Conservation (phyloP, 1,140 invertebrate genomes). For the Physella acuta region DNA sequence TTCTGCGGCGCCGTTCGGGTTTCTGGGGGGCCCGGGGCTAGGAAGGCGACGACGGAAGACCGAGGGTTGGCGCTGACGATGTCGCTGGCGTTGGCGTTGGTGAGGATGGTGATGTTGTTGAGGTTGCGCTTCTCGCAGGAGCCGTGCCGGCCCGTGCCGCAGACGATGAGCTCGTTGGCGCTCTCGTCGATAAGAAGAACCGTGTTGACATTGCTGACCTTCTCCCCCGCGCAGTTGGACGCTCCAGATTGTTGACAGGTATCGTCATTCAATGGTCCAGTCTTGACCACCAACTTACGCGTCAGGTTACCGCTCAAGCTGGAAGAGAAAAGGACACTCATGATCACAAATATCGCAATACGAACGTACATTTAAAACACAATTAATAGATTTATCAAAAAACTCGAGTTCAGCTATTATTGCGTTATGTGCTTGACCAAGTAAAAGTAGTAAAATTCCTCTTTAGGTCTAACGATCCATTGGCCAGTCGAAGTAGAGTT, state of each 20-base stretch:
- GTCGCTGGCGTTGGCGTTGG: conserved; percentile 74
- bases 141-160: conserved; percentile 78
- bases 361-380: no score
- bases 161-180: conserved; percentile 85
- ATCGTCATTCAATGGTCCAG: conserved; percentile 89
- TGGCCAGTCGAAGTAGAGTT: no score
- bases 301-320: conserved; percentile 69
- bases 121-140: conserved; percentile 85
- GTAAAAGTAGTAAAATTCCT: no score
- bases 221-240: conserved; percentile 39
- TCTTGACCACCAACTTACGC: conserved; percentile 75
- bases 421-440: no score
- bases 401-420: no score
- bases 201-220: conserved; percentile 83
- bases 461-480: no score
- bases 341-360: no score
- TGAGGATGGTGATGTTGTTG: conserved; percentile 82
- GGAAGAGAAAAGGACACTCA: conserved; percentile 70
- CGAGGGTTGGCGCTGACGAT: conserved; percentile 93
- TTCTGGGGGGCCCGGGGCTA: conserved; percentile 88
- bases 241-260: conserved; percentile 56
- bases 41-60: conserved; percentile 94
- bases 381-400: no score
- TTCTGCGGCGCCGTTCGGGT: conserved; percentile 69
- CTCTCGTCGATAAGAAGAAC: conserved; percentile 92